A percentile compares a stretch with the other conserved stretches of the same genome.
phyloP scores from a whole-genome alignment of 2,113 vertebrate species.

The Ochotona curzoniae region DNA sequence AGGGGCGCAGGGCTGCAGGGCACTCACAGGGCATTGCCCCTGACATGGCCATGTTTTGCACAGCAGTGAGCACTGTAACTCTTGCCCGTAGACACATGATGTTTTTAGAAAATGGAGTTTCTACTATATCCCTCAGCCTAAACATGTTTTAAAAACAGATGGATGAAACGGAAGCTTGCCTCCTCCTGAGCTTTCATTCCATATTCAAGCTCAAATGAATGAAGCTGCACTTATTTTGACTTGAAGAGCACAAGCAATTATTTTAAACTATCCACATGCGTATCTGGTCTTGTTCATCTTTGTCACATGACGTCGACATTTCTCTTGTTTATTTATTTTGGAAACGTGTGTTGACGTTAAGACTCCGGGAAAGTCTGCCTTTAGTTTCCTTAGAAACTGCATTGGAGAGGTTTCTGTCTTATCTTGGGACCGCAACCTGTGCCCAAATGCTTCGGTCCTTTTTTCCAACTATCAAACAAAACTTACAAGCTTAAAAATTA shows the following conservation, averaged over 20 bases:
- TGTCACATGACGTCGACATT: background rate
- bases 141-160: background rate
- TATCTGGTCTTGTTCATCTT: background rate
- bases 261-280: background rate
- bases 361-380: accelerated
- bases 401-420: background rate
- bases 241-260: background rate
- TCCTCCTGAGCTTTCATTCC: background rate
- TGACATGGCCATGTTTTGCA: background rate
- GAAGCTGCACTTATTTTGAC: background rate
- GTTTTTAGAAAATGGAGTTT: background rate
- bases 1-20: too few species aligned
- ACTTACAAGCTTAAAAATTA: background rate
- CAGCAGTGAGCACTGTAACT: background rate
- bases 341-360: background rate
- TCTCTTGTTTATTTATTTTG: background rate
- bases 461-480: background rate
- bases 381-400: accelerated
- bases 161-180: background rate
- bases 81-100: background rate
- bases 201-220: background rate
- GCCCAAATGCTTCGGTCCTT: background rate
- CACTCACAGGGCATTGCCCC: background rate
- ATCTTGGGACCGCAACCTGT: background rate
- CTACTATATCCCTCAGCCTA: background rate